Evolutionary conservation across 92 coral and sea anemone species (phyloP), one percentile per base, ranked within the genome.

Genomic region (Epizoanthus stellaris): DNA sequence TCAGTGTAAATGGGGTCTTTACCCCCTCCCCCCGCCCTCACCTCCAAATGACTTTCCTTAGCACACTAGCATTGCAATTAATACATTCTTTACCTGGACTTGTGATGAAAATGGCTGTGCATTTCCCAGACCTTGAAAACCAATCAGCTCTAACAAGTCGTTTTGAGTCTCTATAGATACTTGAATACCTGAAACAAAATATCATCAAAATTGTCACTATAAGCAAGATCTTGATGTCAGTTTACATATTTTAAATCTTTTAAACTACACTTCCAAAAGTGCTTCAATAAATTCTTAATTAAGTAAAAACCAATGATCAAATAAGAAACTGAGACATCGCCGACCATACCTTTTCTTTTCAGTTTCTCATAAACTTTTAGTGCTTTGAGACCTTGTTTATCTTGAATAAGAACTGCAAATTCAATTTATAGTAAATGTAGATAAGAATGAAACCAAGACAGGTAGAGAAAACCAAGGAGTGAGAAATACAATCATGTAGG

Each of bases 41-140:
- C 34, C 34, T 30, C 34, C 1, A 30, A 30, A 30, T 30, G 34
- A 30, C 34, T 30, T 30, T 30, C 1, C 34, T 4, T 43, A 43
- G 49, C 49, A 43, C 0, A 43, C 49, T 43, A 43, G 8, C 49
- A 43, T 8, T 49, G 9, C 14, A 49, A 49, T 47, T 8, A 9
- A 6, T 68, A n/a, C 3, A 68, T 13, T 23, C 42, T 54, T 15
- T 23, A 74, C 80, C 83, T 79, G 71, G 20, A 45, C 9, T 43
- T 79, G 72, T 43, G 67, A 15, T 0, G 72, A 79, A 43, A 79
- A 79, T n/a, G 72, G 20, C 19, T 79, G 60, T 13, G 60, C 72
- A 79, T 79, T 79, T 19, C 83, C 83, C 5, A 79, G 83, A 13
- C 83, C 83, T 79, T 79, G 83, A 15, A 79, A 62, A 19, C 83